phyloP scores from a whole-genome alignment of 2,797 vertebrate genomes.

The Kryptolebias ocellatus region DNA sequence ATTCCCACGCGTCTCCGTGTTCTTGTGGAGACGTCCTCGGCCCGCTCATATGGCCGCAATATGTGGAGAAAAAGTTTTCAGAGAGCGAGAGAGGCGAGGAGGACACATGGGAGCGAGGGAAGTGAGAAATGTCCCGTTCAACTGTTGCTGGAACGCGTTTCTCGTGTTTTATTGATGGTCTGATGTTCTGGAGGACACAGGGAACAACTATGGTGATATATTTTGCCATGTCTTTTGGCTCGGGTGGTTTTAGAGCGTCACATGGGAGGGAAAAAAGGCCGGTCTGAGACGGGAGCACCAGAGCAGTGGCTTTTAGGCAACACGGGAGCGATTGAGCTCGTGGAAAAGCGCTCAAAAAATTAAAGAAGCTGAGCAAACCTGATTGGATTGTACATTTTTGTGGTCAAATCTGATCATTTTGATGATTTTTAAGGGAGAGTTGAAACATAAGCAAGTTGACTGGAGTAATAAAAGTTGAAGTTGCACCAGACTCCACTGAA shows the following conservation, averaged over 20 bases:
- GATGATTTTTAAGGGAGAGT: neutral
- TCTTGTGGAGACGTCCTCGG: constrained; percentile 59
- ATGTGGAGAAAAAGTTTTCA: constrained; percentile 77
- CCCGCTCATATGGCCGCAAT: constrained; percentile 80
- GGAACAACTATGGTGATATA: constrained; percentile 77
- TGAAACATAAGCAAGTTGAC: neutral
- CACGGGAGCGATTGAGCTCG: constrained; percentile 17
- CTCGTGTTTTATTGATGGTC: constrained; percentile 78
- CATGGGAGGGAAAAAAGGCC: constrained; percentile 14
- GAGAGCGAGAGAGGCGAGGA: constrained; percentile 40
- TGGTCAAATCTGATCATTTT: neutral
- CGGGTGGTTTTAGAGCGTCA: constrained; percentile 57
- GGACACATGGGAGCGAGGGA: constrained; percentile 68
- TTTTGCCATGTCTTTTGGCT: constrained; percentile 72
- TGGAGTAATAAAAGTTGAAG: constrained; percentile 17
- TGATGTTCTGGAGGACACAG: constrained; percentile 75
- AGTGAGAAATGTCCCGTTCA: constrained; percentile 75
- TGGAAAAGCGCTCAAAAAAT: neutral
- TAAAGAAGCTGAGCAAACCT: constrained; percentile 9
- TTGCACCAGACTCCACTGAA: neutral
- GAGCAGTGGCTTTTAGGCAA: constrained; percentile 23
- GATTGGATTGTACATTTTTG: neutral
- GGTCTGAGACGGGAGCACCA: constrained; percentile 36
- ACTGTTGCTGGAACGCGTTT: constrained; percentile 75
- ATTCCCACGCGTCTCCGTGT: constrained; percentile 43